Evolutionary conservation across 2,113 vertebrate species (phyloP), one percentile per base, ranked within the genome.

Genomic region (Thomomys bottae): DNA sequence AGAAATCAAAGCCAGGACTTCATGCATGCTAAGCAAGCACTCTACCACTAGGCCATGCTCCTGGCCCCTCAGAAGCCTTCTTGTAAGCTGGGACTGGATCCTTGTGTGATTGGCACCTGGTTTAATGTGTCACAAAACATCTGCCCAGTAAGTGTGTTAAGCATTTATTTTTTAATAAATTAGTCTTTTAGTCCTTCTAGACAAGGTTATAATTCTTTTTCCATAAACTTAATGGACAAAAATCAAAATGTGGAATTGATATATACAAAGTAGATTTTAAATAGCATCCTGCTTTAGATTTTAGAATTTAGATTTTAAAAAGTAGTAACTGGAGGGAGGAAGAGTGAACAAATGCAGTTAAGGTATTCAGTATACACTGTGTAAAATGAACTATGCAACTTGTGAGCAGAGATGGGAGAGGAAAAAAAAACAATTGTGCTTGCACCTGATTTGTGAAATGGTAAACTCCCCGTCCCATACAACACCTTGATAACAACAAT

Each of bases 181-280:
- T 73, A 73, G 40, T 80, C 79, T 32, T 59, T 72, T n/a, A 12
- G 38, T 71, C 28, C 10, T 79, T 40, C 42, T 38, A 28, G 17
- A 45, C 40, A 59, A 72, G 28, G 12, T 87, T 75, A 54, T 82
- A 90, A 75, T 89, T 90, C n/a, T n/a, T 64, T 90, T 57, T 89
- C 63, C 90, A 17, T 78, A 85, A 64, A 59, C 45, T 88, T 49
- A 73, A 68, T 40, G 9, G 73, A 15, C 28, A 82, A 85, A 70
- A 54, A 17, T 54, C 49, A 42, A 90, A 77, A 63, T 67, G 32
- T 86, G 40, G 30, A 75, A 73, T 8, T 85, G 24, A 23, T 64
- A 17, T 85, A 20, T 32, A 86, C 28, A 71, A 92, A 78, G 59
- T 49, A 77, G 66, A 72, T 28, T 40, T 76, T 76, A 54, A n/a